These are phyloP conservation scores for Nomada fabriciana DNA, from an alignment of 2,888 invertebrate species.

Conservation along the genomic window DNA sequence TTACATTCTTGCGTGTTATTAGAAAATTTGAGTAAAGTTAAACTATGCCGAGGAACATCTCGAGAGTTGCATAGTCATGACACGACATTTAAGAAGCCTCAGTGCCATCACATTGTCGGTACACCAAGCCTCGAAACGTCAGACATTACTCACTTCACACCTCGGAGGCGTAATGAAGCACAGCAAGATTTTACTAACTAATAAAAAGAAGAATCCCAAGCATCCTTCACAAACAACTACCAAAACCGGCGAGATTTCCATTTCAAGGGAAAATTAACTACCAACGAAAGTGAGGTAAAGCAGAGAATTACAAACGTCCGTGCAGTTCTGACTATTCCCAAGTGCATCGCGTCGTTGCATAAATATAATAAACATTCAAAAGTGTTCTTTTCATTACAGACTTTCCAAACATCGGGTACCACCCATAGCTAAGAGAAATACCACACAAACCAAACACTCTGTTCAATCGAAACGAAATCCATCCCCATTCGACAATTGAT, in stretches of 20 bases:
- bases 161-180: neutral
- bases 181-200: neutral
- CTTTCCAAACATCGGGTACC: too few species aligned
- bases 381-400: too few species aligned
- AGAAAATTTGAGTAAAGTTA: neutral
- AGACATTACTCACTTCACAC: conserved; percentile 13
- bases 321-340: too few species aligned
- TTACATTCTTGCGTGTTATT: too few species aligned
- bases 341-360: too few species aligned
- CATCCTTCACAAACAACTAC: neutral
- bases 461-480: too few species aligned
- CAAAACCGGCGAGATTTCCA: neutral
- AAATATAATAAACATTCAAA: too few species aligned
- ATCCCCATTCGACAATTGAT: too few species aligned
- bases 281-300: neutral
- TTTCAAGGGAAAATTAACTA: neutral
- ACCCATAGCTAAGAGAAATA: too few species aligned
- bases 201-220: neutral
- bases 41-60: conserved; percentile 11
- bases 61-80: conserved; percentile 1
- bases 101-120: conserved; percentile 16
- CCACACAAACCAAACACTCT: too few species aligned
- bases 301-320: neutral
- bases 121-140: conserved; percentile 21
- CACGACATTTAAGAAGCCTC: conserved; percentile 19